Percentiles rank a stretch among this genome's conserved stretches.
phyloP scores from a whole-genome alignment of 2,888 invertebrate species.

The Caenorhabditis virilis region DNA sequence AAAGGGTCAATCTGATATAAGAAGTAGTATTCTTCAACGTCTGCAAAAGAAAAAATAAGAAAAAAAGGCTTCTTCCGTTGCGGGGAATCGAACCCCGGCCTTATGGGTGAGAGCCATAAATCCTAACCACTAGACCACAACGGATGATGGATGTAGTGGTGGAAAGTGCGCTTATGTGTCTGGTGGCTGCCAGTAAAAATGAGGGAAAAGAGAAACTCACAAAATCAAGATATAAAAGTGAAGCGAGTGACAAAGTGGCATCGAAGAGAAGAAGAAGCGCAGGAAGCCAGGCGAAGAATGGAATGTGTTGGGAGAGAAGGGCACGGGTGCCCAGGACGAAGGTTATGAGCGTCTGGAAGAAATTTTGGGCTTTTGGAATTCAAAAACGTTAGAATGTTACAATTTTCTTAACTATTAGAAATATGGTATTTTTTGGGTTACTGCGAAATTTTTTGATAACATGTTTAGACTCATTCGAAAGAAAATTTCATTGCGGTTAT shows the following conservation, averaged over 20 bases:
- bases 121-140: slow-evolving; percentile 54
- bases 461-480: background rate
- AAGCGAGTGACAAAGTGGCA: slow-evolving; percentile 30
- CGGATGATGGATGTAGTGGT: too few species aligned
- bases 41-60: slow-evolving; percentile 13
- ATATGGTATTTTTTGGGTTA: background rate
- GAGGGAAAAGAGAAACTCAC: slow-evolving; percentile 17
- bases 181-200: too few species aligned
- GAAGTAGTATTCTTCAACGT: slow-evolving; percentile 15
- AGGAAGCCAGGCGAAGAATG: slow-evolving; percentile 38
- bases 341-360: slow-evolving; percentile 23
- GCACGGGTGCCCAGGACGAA: slow-evolving; percentile 23
- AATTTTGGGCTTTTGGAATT: background rate
- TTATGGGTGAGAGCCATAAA: slow-evolving; percentile 55
- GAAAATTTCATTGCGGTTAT: background rate
- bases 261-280: slow-evolving; percentile 34
- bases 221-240: slow-evolving; percentile 33
- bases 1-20: slow-evolving; percentile 20
- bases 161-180: too few species aligned
- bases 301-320: slow-evolving; percentile 28
- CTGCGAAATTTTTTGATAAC: too few species aligned
- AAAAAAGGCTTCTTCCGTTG: too few species aligned
- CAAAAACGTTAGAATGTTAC: background rate
- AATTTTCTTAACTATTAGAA: background rate
- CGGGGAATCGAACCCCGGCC: slow-evolving; percentile 52